Conservation (phyloP, 2,797 vertebrate species). For the Tinamus major region DNA sequence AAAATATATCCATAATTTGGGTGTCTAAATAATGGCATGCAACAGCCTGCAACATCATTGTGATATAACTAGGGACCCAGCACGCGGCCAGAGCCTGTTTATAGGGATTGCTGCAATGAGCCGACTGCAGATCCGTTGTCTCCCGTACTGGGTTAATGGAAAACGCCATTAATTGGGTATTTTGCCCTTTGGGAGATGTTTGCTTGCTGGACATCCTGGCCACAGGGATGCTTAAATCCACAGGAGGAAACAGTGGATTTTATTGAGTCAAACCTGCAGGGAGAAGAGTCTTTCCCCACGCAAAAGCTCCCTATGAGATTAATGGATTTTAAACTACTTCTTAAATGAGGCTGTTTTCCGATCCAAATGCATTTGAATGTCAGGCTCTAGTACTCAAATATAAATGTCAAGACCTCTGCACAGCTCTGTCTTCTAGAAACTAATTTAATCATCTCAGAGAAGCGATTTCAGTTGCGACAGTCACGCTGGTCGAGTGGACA, state of each 20-base stretch:
- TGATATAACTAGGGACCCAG: background rate
- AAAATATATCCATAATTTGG: accelerated
- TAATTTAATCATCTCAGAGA: slow-evolving; percentile 74
- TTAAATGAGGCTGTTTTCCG: slow-evolving; percentile 66
- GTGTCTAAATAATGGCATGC: background rate
- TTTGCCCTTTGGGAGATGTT: background rate
- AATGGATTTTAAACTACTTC: slow-evolving; percentile 62
- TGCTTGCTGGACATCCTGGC: background rate
- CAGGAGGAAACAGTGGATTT: accelerated
- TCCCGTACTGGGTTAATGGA: background rate
- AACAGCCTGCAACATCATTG: background rate
- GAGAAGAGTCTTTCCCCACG: no score
- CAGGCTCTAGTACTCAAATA: slow-evolving; percentile 65
- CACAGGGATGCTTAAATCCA: background rate
- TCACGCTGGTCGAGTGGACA: slow-evolving; percentile 60
- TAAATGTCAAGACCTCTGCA: slow-evolving; percentile 71
- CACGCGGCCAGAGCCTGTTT: background rate
- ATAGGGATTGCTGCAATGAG: background rate
- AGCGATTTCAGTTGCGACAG: slow-evolving; percentile 64
- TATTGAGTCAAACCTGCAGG: background rate
- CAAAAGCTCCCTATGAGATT: background rate
- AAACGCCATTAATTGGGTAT: background rate
- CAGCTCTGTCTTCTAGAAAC: slow-evolving; percentile 47
- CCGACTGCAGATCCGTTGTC: background rate
- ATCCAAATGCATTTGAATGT: slow-evolving; percentile 65